Evolutionary conservation across 2,888 invertebrate species (phyloP), one percentile per base, ranked within the genome.

Genomic region (Chaetogeoica ovagalla): DNA sequence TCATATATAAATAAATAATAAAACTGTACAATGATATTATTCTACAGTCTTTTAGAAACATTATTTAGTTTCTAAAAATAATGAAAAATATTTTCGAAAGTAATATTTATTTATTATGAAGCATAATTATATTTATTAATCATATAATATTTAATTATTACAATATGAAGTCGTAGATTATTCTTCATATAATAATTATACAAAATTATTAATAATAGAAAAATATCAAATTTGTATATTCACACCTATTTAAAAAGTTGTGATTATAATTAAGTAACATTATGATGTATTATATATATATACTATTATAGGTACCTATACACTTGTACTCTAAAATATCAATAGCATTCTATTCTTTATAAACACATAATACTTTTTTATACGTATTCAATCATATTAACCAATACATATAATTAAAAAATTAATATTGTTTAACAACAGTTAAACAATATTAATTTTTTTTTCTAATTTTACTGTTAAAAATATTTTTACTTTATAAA

Each of bases 401-500:
- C 30, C 9, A 19, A 30, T 19, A 55, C 19, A 66, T 48, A 21
- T 21, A 1, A 6, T 66, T 23, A n/a, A n/a, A n/a, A n/a, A n/a
- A n/a, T n/a, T n/a, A n/a, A n/a, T 43, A 6, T 9, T 9, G 9
- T 43, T 6, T 43, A 43, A 43, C 43, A 43, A n/a, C 21, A 23
- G 60, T 60, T 48, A 4, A 62, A 30, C 3, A 55, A 5, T 73
- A 62, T 5, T 4, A 59, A 57, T 69, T 13, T 62, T 52, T 60
- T 60, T 43, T 68, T 17, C 0, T 63, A 17, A 71, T 21, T 73
- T 23, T 55, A 55, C 37, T 52, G 55, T 55, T 74, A 57, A 19
- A 57, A 75, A 66, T 66, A 59, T 30, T 59, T 68, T 68, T 59
- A 68, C 30, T 76, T n/a, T 59, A 76, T 68, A 59, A 76, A 57